These are phyloP conservation scores for Platypus cylindrus DNA, from an alignment of 2,888 invertebrate genomes.

Conservation along the genomic window DNA sequence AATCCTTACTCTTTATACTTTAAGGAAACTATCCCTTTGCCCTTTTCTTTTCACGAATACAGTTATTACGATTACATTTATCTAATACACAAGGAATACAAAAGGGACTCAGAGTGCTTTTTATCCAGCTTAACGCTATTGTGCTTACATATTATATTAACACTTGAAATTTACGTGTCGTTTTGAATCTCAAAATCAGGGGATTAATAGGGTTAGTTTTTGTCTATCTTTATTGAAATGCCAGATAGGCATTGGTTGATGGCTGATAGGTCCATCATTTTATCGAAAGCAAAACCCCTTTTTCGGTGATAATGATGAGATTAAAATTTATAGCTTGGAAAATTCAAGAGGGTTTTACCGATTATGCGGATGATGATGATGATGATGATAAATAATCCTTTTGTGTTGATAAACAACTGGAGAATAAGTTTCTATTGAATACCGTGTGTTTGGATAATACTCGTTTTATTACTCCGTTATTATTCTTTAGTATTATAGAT, in stretches of 20 bases:
- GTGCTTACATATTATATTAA: constrained; percentile 17
- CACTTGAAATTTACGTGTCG: constrained; percentile 16
- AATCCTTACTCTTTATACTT: too few species aligned
- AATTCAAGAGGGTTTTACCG: too few species aligned
- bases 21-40: too few species aligned
- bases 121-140: constrained; percentile 16
- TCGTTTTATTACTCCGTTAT: too few species aligned
- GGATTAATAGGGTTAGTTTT: constrained; percentile 10
- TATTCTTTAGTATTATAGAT: too few species aligned
- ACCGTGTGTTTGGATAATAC: too few species aligned
- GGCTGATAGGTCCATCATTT: background rate
- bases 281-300: too few species aligned
- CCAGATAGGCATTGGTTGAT: background rate
- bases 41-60: too few species aligned
- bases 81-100: constrained; percentile 14
- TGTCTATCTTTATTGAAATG: background rate
- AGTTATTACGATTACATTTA: too few species aligned
- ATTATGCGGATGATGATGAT: constrained; percentile 1
- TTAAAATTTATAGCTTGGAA: constrained; percentile 2
- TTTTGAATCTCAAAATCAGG: constrained; percentile 9
- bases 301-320: too few species aligned
- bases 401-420: too few species aligned
- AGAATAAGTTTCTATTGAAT: too few species aligned
- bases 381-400: background rate
- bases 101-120: constrained; percentile 17